phyloP scores from a whole-genome alignment of 2,888 invertebrate genomes.

The Eupithecia subfuscata region DNA sequence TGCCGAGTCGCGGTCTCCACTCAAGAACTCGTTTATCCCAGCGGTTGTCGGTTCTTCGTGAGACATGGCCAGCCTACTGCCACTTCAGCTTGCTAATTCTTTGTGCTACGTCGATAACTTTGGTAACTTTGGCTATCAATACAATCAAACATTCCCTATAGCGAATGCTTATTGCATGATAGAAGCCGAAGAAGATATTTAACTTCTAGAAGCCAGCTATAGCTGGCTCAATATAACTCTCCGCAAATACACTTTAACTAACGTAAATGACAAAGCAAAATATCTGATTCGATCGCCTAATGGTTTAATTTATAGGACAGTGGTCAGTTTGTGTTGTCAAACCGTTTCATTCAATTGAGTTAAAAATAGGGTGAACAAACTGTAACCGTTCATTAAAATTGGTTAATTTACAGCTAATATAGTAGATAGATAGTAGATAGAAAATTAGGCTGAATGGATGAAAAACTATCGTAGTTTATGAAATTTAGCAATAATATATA shows the following conservation, averaged over 20 bases:
- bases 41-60: too few species aligned
- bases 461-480: not conserved
- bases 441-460: not conserved
- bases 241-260: slow-evolving; percentile 30
- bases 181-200: too few species aligned
- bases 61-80: too few species aligned
- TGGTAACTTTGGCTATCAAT: not conserved
- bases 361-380: slow-evolving; percentile 9
- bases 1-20: too few species aligned
- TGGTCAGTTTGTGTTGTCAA: slow-evolving; percentile 29
- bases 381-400: not conserved
- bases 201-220: not conserved
- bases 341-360: slow-evolving; percentile 24
- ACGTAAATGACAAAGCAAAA: slow-evolving; percentile 46
- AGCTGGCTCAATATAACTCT: slow-evolving; percentile 18
- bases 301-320: slow-evolving; percentile 43
- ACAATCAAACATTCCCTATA: not conserved
- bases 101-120: not conserved
- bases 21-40: too few species aligned
- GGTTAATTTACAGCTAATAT: not conserved
- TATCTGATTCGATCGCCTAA: slow-evolving; percentile 42
- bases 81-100: too few species aligned
- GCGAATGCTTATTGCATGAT: too few species aligned
- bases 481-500: too few species aligned
- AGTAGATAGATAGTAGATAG: too few species aligned